Evolutionary conservation across 2,888 invertebrate species (phyloP).

Genomic region (Diabrotica balteata): DNA sequence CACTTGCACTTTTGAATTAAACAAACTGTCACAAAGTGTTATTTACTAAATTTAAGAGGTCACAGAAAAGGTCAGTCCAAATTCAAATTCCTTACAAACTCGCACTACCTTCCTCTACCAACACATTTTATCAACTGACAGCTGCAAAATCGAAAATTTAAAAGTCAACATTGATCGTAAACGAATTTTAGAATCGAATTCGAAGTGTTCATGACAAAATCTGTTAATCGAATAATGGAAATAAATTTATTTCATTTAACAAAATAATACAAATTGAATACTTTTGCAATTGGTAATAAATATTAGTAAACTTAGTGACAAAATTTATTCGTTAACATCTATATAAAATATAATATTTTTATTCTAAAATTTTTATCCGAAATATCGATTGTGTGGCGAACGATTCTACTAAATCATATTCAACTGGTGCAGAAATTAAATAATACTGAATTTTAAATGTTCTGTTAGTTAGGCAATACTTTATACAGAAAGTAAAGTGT

Average conservation of each 20-base stretch:
- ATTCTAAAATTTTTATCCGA: too few relatives aligned
- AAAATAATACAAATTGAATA: neutral
- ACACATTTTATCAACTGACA: conserved; percentile 41
- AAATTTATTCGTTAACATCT: too few relatives aligned
- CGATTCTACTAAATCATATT: too few relatives aligned
- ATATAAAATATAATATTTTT: too few relatives aligned
- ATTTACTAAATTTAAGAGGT: conserved; percentile 42
- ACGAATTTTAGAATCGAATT: conserved; percentile 9
- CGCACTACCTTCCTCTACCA: conserved; percentile 32
- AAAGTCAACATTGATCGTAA: conserved; percentile 5
- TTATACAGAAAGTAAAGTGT: too few relatives aligned
- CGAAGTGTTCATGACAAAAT: too few relatives aligned
- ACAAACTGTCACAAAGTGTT: conserved; percentile 34
- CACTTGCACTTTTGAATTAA: conserved; percentile 30
- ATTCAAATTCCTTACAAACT: conserved; percentile 27
- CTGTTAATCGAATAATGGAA: neutral
- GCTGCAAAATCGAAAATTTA: conserved; percentile 8
- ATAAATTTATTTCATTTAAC: neutral
- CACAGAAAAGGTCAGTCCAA: conserved; percentile 42
- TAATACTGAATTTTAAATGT: too few relatives aligned
- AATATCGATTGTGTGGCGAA: too few relatives aligned
- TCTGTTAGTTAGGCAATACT: too few relatives aligned
- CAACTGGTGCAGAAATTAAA: too few relatives aligned
- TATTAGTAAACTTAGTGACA: too few relatives aligned
- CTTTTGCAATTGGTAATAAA: too few relatives aligned